Base-by-base conservation (phyloP, 1,140 invertebrate genomes). In the Drosophila pruinosa region DNA sequence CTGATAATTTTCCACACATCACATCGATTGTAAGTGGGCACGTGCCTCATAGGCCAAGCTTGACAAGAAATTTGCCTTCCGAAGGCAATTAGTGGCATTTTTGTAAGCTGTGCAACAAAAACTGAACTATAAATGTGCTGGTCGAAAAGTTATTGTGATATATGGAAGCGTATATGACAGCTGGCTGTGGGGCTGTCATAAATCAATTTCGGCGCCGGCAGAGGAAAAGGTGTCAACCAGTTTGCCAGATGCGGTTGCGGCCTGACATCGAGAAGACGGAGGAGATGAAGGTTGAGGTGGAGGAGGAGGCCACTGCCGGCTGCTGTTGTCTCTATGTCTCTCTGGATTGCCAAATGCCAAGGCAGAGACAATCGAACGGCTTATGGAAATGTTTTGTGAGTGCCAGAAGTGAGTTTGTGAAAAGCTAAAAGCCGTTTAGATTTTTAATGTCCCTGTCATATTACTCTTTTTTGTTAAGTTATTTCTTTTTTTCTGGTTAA, bases 341-440 rank as follows among this genome's bases (percentile, higher is more conserved):
- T 41, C 39, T 26, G 26, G 53, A 43, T 48, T 56, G 67, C 24
- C 54, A 34, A 50, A 50, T 50, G 45, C 12, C 45, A 3, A 15
- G 14, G 7, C 14, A 31, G 34, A 74, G 58, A 78, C 57, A 73
- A 76, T 76, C 53, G 57, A 68, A 48, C 24, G 50, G 56, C 48
- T 75, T 68, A 73, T 73, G 45, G 48, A 70, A 72, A 69, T 61
- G 47, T 50, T 21, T 48, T 45, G 41, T 12, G 39, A 56, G 48
- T 31, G 24, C 31, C 59, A 45, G 41, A 43, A 69, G 59, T 79
- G 57, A 62, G 71, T 78, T 34, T 39, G 52, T 56, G 54, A 62
- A 73, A 56, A 68, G 57, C 59, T 43, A 43, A 70, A 59, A 76
- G 70, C 19, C 69, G 48, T 63, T 86, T 77, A 85, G 81, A 85